Percentiles rank a stretch among this genome's conserved stretches.
These are phyloP conservation scores for Neotoma lepida DNA, from an alignment of 2,113 vertebrate species.

Conservation along the genomic window DNA sequence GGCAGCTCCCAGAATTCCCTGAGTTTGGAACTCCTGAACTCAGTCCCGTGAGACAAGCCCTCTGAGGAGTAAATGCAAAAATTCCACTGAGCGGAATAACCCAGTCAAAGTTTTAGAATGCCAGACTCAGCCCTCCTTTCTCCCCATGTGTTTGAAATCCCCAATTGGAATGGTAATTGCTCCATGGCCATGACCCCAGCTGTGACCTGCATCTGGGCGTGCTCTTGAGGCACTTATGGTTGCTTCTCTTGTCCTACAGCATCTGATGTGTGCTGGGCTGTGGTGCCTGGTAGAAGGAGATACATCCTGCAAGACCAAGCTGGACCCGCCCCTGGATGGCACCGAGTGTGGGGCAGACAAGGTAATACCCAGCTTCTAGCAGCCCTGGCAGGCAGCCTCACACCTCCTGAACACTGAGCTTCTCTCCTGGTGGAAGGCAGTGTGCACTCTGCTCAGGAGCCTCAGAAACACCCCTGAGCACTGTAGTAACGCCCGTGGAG, in stretches of 20 bases:
- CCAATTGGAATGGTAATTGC: neutral
- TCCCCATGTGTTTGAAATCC: neutral
- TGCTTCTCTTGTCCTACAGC: conserved; percentile 86
- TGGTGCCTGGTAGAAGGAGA: conserved; percentile 98
- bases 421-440: neutral
- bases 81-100: neutral
- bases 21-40: neutral
- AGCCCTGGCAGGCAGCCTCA: neutral
- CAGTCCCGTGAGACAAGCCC: neutral
- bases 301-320: conserved; percentile 95
- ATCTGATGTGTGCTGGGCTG: conserved; percentile 95
- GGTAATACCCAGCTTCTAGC: conserved; percentile 82
- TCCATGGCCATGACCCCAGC: neutral
- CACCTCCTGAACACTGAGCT: accelerated
- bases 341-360: conserved; percentile 98
- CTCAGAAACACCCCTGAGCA: neutral
- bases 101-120: neutral
- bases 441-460: neutral
- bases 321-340: conserved; percentile 98
- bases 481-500: accelerated
- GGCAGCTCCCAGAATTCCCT: neutral
- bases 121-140: neutral
- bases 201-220: neutral
- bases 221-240: neutral
- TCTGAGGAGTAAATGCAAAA: neutral